Conservation (phyloP, 2,888 invertebrate species). For the Sarcophaga rosellei region DNA sequence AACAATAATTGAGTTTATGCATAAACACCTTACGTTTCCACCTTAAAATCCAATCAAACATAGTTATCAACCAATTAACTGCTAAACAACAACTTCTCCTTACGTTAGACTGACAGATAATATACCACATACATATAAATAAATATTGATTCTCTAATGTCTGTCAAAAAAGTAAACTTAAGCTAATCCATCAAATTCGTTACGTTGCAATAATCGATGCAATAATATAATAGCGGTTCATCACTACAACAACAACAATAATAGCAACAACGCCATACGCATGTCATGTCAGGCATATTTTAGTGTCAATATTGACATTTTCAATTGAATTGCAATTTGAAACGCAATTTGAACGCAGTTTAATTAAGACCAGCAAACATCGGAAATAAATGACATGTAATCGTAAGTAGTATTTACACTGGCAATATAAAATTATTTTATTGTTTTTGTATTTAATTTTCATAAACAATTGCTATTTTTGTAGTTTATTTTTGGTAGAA, state of each 20-base stretch:
- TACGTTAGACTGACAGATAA: no score
- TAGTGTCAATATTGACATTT: background rate
- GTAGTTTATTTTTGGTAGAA: constrained; percentile 11
- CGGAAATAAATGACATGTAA: background rate
- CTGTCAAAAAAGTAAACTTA: constrained; percentile 38
- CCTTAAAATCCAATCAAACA: no score
- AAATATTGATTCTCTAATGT: constrained; percentile 52
- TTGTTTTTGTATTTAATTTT: background rate
- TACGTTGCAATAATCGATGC: background rate
- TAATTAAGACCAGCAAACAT: background rate
- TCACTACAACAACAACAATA: background rate
- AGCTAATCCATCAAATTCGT: constrained; percentile 21
- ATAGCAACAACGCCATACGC: background rate
- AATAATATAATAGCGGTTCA: background rate
- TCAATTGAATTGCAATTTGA: constrained; percentile 21
- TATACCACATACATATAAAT: no score
- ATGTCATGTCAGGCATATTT: constrained; percentile 40
- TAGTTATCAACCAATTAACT: no score
- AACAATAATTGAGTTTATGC: no score
- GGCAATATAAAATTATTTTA: background rate
- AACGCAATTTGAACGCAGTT: constrained; percentile 5
- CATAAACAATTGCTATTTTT: constrained; percentile 5
- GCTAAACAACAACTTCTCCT: no score
- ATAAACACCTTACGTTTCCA: no score
- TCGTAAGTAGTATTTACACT: background rate